Base-by-base conservation (phyloP, 1,140 invertebrate genomes). In the Drosophila prosaltans region DNA sequence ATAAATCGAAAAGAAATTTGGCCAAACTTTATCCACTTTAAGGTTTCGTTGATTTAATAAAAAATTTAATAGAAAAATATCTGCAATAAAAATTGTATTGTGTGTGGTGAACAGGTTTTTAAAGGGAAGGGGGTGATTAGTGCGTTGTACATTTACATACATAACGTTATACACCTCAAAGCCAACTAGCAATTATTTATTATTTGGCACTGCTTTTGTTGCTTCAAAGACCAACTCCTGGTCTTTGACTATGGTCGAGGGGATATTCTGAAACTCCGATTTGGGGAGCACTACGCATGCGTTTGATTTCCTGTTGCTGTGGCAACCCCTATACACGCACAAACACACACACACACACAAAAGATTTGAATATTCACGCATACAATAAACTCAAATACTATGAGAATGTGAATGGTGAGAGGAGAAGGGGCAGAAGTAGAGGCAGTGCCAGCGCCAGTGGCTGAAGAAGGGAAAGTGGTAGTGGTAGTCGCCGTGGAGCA, bases 151-250 rank as follows among this genome's bases (percentile, higher is more conserved):
- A 36, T 5, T 6, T 36, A 36, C 32, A 36, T 7, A 36, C 32
- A 36, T 75, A 48, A 63, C 80, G 45, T 48, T 39, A 59, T 83
- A 74, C 83, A 86, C 72, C 82, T 88, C 83, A 80, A 88, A 82
- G 82, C 76, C 83, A 86, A 88, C 83, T 82, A 86, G 83, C 80
- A 86, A 86, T 86, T 86, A 86, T 86, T 86, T 86, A 86, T 86
- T 86, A 88, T 86, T 86, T 88, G 84, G 80, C 83, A 84, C 71
- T 88, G 83, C 84, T 89, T 88, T 86, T 86, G 85, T 86, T 86
- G 74, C 74, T 75, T 26, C 40, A 51, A 51, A 51, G 45, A 78
- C 60, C 60, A 54, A 61, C 48, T 54, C 54, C 60, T 32, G 77
- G 79, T 30, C 57, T 54, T 62, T 62, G 54, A 66, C 16, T 16